phyloP scores from a whole-genome alignment of 2,113 vertebrate genomes.

The Telmatochromis bifrenatus region DNA sequence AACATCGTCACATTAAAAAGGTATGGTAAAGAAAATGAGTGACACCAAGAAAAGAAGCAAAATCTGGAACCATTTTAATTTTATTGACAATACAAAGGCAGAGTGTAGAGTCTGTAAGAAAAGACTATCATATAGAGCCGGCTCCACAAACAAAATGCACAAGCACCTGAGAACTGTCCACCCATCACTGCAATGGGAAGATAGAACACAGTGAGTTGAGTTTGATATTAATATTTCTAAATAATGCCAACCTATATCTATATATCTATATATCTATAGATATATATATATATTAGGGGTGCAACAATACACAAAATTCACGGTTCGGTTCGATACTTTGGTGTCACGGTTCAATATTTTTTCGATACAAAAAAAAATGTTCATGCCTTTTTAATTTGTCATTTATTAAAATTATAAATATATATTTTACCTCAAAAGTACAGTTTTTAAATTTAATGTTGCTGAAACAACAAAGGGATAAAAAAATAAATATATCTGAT shows the following conservation, averaged over 20 bases:
- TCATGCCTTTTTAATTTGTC: too few species aligned
- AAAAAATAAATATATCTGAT: too few species aligned
- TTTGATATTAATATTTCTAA: not conserved
- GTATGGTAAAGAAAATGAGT: not conserved
- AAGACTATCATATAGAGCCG: not conserved
- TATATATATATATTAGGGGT: fast-evolving
- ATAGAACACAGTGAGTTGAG: not conserved
- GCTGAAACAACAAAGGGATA: too few species aligned
- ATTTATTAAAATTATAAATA: too few species aligned
- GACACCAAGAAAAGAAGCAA: not conserved
- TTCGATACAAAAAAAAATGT: too few species aligned
- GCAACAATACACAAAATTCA: too few species aligned
- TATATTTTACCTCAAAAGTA: too few species aligned
- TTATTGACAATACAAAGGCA: not conserved
- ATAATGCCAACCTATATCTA: not conserved
- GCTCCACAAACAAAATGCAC: not conserved
- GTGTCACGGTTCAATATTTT: too few species aligned
- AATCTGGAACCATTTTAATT: not conserved
- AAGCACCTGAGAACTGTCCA: not conserved
- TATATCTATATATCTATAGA: too few species aligned
- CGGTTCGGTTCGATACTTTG: too few species aligned
- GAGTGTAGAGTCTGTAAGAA: not conserved
- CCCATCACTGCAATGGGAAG: not conserved
- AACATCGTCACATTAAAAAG: not conserved
- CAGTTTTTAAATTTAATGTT: too few species aligned